These are phyloP conservation scores for Sebastes flavidus DNA, from an alignment of 2,797 vertebrate species.

Conservation along the genomic window DNA sequence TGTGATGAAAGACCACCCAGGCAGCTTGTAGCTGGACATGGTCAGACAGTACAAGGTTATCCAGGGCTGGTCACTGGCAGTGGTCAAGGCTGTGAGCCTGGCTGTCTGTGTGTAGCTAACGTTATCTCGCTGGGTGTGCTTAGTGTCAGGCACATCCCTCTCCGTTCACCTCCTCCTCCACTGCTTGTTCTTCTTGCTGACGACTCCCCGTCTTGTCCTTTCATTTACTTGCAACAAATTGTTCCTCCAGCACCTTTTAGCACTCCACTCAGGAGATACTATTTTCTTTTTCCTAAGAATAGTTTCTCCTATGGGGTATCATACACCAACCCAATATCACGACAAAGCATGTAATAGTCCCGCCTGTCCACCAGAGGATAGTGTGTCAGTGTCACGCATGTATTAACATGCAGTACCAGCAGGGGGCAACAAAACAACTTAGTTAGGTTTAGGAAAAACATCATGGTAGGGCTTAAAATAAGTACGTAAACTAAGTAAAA, in stretches of 20 bases:
- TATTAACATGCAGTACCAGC: no score
- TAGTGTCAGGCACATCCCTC: conserved; percentile 75
- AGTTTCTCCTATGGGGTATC: background rate
- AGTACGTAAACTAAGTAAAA: no score
- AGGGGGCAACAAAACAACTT: no score
- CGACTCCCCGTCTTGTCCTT: conserved; percentile 44
- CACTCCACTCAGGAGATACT: background rate
- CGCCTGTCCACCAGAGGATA: no score
- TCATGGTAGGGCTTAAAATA: no score
- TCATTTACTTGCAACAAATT: conserved; percentile 26
- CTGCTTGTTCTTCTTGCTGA: conserved; percentile 47
- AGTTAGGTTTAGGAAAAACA: no score
- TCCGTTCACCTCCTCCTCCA: conserved; percentile 58
- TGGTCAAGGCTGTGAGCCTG: conserved; percentile 79
- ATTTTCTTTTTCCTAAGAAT: background rate
- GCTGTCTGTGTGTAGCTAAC: conserved; percentile 64
- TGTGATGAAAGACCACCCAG: conserved; percentile 80
- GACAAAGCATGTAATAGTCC: no score
- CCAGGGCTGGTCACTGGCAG: conserved; percentile 58
- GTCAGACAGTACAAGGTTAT: conserved; percentile 53
- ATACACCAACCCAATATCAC: background rate
- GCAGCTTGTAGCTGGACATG: conserved; percentile 45
- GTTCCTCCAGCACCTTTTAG: background rate
- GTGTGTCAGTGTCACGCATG: no score
- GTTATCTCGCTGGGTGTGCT: conserved; percentile 63